These are phyloP conservation scores for Tyto alba DNA, from an alignment of 2,113 vertebrate genomes.

Conservation along the genomic window DNA sequence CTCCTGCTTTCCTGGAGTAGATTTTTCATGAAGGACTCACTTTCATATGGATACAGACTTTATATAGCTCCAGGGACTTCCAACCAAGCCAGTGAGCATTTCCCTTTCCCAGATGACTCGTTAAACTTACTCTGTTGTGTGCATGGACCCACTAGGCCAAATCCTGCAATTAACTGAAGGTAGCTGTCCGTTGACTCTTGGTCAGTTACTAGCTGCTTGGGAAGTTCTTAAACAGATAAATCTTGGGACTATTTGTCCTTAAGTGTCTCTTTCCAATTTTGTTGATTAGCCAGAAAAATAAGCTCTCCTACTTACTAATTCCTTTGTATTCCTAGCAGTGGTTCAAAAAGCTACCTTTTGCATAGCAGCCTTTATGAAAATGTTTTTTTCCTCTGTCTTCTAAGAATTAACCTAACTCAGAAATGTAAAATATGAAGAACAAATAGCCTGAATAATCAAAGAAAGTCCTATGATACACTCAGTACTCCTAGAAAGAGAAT, in stretches of 20 bases:
- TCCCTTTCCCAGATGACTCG: not conserved
- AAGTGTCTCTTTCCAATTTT: not conserved
- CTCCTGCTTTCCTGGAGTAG: not conserved
- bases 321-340: not conserved
- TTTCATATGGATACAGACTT: not conserved
- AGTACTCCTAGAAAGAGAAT: slow-evolving; percentile 13
- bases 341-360: not conserved
- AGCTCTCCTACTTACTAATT: not conserved
- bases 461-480: not conserved
- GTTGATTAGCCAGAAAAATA: not conserved
- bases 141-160: not conserved
- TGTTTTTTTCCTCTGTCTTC: not conserved
- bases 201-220: not conserved
- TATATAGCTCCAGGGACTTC: not conserved
- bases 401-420: not conserved
- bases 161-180: not conserved
- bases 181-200: not conserved
- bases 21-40: not conserved
- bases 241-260: not conserved
- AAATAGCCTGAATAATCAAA: slow-evolving; percentile 49
- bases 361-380: not conserved
- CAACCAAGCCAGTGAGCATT: not conserved
- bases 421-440: slow-evolving; percentile 42
- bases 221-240: not conserved
- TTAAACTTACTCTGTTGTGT: not conserved